A percentile compares a stretch with the other conserved stretches of the same genome.
phyloP scores from a whole-genome alignment of 2,888 invertebrate species.

The Chymomyza fuscimana region DNA sequence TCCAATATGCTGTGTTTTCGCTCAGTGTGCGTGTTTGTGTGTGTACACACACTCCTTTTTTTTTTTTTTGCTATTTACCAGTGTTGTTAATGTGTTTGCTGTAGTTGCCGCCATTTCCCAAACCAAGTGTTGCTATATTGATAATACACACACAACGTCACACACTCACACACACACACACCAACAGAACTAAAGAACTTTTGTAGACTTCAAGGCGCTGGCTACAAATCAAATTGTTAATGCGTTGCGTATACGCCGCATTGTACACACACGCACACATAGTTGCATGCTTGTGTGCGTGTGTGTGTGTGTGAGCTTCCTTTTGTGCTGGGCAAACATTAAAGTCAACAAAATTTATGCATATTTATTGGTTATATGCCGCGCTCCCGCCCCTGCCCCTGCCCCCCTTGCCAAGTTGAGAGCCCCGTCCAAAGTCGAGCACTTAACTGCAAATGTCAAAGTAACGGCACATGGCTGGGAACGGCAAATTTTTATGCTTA shows the following conservation, averaged over 20 bases:
- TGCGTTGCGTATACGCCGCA: neutral
- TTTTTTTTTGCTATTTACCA: neutral
- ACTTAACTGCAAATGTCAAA: conserved; percentile 15
- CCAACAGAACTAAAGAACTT: neutral
- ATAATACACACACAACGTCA: neutral
- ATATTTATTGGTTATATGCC: conserved; percentile 2
- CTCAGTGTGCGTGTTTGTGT: neutral
- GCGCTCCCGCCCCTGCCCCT: neutral
- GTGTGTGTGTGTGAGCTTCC: neutral
- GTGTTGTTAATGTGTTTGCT: neutral
- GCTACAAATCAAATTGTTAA: neutral
- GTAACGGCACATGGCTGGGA: neutral
- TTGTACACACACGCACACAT: neutral
- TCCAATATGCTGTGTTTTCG: too few relatives aligned
- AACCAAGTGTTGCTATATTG: neutral
- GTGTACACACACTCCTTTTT: neutral
- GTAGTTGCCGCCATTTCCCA: neutral
- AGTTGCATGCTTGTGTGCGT: neutral
- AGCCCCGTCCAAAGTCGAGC: neutral
- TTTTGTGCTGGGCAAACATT: conserved; percentile 1
- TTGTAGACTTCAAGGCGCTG: neutral
- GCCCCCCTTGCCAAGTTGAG: too few relatives aligned
- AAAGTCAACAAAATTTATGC: conserved; percentile 12
- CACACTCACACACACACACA: neutral
- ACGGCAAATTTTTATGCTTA: conserved; percentile 18